These are phyloP conservation scores for Drosophila kohkoa DNA, from an alignment of 1,140 invertebrate species.

Conservation along the genomic window DNA sequence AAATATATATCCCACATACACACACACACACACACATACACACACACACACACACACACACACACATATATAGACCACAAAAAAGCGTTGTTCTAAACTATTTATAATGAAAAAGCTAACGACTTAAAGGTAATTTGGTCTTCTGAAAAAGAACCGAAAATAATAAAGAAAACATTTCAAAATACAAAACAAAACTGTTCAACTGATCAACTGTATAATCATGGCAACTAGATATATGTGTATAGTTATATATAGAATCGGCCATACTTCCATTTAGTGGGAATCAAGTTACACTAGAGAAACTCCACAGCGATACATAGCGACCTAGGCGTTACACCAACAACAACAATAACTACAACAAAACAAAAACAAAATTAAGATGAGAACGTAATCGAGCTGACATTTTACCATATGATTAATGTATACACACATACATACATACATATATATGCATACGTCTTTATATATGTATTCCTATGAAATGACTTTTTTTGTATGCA, in stretches of 20 bases:
- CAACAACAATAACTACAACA: background rate
- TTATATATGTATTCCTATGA: constrained; percentile 71
- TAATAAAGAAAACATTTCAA: constrained; percentile 13
- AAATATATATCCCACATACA: constrained; percentile 22
- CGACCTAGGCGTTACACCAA: constrained; percentile 29
- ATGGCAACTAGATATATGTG: constrained; percentile 32
- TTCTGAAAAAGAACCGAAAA: constrained; percentile 57
- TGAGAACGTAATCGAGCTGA: constrained; percentile 21
- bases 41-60: constrained; percentile 19
- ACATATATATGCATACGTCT: constrained; percentile 57
- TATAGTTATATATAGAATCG: constrained; percentile 13
- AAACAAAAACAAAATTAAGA: constrained; percentile 2
- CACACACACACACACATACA: constrained; percentile 18
- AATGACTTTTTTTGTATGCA: constrained; percentile 44
- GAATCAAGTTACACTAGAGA: constrained; percentile 34
- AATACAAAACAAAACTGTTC: constrained; percentile 39
- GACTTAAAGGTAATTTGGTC: constrained; percentile 80
- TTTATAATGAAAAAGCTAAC: constrained; percentile 72
- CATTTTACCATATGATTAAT: constrained; percentile 31
- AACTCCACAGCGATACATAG: constrained; percentile 29
- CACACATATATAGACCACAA: constrained; percentile 31
- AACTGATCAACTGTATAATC: constrained; percentile 61
- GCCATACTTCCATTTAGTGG: constrained; percentile 35
- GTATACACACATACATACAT: constrained; percentile 41
- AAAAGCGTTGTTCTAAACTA: constrained; percentile 64